These are phyloP conservation scores for Latheticus oryzae DNA, from an alignment of 2,888 invertebrate species.

Conservation along the genomic window DNA sequence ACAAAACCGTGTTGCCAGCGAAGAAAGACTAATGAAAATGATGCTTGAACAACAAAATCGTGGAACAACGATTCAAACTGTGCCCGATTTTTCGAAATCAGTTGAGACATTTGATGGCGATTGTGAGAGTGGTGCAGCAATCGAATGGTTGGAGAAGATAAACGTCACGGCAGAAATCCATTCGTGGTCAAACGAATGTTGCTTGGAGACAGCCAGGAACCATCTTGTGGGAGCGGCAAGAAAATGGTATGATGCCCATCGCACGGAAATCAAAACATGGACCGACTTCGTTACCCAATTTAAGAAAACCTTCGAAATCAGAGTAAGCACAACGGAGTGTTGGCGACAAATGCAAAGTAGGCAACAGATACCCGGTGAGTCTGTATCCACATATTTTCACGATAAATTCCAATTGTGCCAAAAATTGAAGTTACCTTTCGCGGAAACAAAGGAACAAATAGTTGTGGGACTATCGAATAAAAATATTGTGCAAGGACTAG, in stretches of 20 bases:
- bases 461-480: background rate
- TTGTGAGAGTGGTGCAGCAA: background rate
- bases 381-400: background rate
- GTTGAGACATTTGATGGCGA: slow-evolving; percentile 4
- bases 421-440: background rate
- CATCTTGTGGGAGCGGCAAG: slow-evolving; percentile 2
- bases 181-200: slow-evolving; percentile 1
- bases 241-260: slow-evolving; percentile 3
- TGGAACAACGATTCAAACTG: too few relatives aligned
- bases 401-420: background rate
- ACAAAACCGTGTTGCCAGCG: too few relatives aligned
- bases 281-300: background rate
- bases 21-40: too few relatives aligned
- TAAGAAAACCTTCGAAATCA: background rate
- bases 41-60: too few relatives aligned
- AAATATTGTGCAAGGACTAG: background rate
- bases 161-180: background rate
- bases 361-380: background rate
- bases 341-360: background rate
- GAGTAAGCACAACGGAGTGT: background rate
- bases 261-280: background rate
- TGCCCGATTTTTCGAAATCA: too few relatives aligned
- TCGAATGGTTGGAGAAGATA: slow-evolving; percentile 1
- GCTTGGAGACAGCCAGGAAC: slow-evolving; percentile 4
- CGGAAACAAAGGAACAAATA: background rate